Conservation (phyloP, 2,888 invertebrate species). For the Encarsia formosa region DNA sequence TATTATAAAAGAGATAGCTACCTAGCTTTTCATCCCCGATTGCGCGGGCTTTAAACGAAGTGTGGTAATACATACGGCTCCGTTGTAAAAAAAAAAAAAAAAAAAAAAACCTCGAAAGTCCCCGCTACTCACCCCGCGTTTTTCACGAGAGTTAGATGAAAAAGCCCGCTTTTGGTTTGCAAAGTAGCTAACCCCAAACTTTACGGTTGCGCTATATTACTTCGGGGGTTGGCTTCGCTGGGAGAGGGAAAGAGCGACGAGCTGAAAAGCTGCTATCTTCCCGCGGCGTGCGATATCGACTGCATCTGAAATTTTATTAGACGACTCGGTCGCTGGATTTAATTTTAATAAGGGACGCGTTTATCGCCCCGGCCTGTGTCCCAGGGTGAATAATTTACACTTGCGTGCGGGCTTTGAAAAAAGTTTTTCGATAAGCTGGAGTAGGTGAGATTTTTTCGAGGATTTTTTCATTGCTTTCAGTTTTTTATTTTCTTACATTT, state of each 20-base stretch:
- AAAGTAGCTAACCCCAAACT: conserved; percentile 18
- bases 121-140: conserved; percentile 5
- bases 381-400: too few relatives aligned
- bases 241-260: conserved; percentile 4
- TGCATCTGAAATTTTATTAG: conserved; percentile 13
- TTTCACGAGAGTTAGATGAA: conserved; percentile 8
- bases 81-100: background rate
- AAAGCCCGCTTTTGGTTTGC: conserved; percentile 21
- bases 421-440: too few relatives aligned
- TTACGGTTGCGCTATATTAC: conserved; percentile 15
- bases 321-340: background rate
- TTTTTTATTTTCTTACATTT: too few relatives aligned
- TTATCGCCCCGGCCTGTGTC: too few relatives aligned
- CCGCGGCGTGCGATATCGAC: conserved; percentile 8
- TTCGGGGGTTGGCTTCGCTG: too few relatives aligned
- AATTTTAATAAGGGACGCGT: conserved; percentile 10
- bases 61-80: too few relatives aligned
- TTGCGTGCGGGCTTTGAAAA: too few relatives aligned
- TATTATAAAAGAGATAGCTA: background rate
- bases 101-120: too few relatives aligned
- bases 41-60: conserved; percentile 11
- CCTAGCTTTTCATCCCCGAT: background rate
- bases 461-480: too few relatives aligned
- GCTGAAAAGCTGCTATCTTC: conserved; percentile 8
- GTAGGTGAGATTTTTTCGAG: too few relatives aligned